Evolutionary conservation across 2,113 vertebrate genomes (phyloP).

Genomic region (Dipodomys stephensi): DNA sequence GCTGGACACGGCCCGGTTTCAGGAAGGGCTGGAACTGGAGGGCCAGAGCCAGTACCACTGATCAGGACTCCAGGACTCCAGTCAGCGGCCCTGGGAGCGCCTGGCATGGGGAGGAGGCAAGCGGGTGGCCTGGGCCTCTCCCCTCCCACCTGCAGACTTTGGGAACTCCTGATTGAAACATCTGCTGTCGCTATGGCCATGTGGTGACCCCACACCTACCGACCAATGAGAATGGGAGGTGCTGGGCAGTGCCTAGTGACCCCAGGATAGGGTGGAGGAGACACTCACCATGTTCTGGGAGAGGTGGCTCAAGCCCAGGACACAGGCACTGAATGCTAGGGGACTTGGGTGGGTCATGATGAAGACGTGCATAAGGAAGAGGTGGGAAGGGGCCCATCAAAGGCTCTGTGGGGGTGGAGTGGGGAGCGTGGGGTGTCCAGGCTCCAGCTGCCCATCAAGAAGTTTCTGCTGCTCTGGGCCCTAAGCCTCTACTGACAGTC

Average conservation of each 20-base stretch:
- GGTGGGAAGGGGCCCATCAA: not conserved
- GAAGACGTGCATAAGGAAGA: not conserved
- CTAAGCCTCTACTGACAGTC: not conserved
- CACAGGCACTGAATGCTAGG: not conserved
- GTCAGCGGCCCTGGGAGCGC: not conserved
- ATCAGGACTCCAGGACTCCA: conserved; percentile 45
- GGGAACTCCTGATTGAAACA: not conserved
- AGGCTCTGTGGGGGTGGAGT: not conserved
- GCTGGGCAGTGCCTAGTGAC: not conserved
- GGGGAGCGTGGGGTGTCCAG: not conserved
- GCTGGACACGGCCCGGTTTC: conserved; percentile 89
- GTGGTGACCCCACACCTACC: not conserved
- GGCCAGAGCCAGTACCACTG: conserved; percentile 90
- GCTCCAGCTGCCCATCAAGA: conserved; percentile 22
- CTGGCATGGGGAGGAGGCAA: not conserved
- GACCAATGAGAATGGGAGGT: not conserved
- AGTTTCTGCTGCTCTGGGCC: not conserved
- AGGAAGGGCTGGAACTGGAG: conserved; percentile 90
- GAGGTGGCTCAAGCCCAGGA: not conserved
- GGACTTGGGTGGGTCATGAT: not conserved
- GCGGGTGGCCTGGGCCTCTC: conserved; percentile 37
- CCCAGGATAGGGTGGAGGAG: not conserved
- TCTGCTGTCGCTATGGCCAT: not conserved
- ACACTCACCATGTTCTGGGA: not conserved
- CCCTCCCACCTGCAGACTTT: conserved; percentile 60